Evolutionary conservation across 2,888 invertebrate genomes (phyloP), one percentile per base, ranked within the genome.

Genomic region (Apamea crenata): DNA sequence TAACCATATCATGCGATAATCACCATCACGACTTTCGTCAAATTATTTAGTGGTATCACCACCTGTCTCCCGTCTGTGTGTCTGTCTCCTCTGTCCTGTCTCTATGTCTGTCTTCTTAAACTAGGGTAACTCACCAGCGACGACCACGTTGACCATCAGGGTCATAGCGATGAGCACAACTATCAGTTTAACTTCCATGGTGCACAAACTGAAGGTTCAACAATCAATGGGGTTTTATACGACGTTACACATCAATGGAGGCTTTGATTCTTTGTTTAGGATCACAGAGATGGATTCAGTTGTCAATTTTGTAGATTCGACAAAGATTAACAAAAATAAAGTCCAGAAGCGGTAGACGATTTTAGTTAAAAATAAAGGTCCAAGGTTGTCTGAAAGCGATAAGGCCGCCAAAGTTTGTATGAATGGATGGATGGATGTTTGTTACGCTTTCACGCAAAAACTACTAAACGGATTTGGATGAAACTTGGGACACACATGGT

Each of bases 81-180:
- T 56, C 56, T 56, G 56, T 10, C 53, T 53, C 53, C 8, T 25
- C 8, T 53, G 8, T 25, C 25, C 8, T 56, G 25, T 25, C 2
- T 56, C 10, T 25, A 3, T 56, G 25, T 56, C 25, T n/a, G 56
- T 21, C 16, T 63, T 59, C 29, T 67, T 67, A 73, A 72, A 72
- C 67, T 74, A 69, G 61, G 53, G 53, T n/a, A n/a, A 80, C 95
- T 94, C 84, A 96, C 96, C 96, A 84, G 95, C 95, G 4, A 87
- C 65, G 40, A 91, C 93, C 14, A 87, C 82, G 36, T 88, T 85
- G 74, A 88, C 65, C 53, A 90, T 40, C 29, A 91, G 40, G 53
- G 89, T 80, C 47, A 94, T 47, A 29, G 92, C n/a, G 3, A 89
- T 76, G 40, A 92, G 50, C 68, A 91, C 71, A 29, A 94, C 68